phyloP scores from a whole-genome alignment of 2,888 invertebrate genomes.

The Yponomeuta evonymella region DNA sequence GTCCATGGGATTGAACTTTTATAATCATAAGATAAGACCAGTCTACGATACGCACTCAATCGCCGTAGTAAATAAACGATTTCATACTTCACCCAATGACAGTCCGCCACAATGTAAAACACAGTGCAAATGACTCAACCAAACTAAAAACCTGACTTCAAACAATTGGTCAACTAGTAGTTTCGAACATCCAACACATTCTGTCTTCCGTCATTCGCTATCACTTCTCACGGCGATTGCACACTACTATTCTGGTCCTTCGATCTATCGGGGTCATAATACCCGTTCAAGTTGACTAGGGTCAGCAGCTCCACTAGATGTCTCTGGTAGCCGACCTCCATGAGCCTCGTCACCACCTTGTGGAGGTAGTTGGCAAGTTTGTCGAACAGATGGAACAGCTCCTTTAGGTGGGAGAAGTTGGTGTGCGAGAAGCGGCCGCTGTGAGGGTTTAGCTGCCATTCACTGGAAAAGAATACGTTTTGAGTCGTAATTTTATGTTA shows the following conservation, averaged over 20 bases:
- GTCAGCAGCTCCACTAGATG: conserved; percentile 79
- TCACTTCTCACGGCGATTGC: conserved; percentile 10
- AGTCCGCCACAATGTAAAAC: too few relatives aligned
- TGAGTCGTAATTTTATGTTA: too few relatives aligned
- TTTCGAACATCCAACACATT: too few relatives aligned
- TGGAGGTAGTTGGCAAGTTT: conserved; percentile 77
- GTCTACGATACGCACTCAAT: too few relatives aligned
- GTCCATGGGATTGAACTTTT: too few relatives aligned
- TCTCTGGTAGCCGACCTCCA: conserved; percentile 80
- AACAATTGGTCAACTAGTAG: too few relatives aligned
- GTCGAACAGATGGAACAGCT: conserved; percentile 78
- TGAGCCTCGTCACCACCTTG: conserved; percentile 76
- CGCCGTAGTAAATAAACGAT: too few relatives aligned
- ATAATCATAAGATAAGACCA: too few relatives aligned
- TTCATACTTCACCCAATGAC: too few relatives aligned
- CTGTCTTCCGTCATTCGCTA: background rate
- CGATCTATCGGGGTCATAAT: conserved; percentile 60
- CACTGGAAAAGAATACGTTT: conserved; percentile 39
- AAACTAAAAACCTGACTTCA: too few relatives aligned
- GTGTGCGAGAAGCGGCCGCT: conserved; percentile 73
- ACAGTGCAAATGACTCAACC: too few relatives aligned
- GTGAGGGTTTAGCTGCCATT: conserved; percentile 71
- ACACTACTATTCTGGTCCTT: conserved; percentile 27
- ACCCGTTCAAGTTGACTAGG: conserved; percentile 80
- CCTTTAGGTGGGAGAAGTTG: conserved; percentile 73